Evolutionary conservation across 2,888 invertebrate species (phyloP), one percentile per base, ranked within the genome.

Genomic region (Ectropis crepuscularia): DNA sequence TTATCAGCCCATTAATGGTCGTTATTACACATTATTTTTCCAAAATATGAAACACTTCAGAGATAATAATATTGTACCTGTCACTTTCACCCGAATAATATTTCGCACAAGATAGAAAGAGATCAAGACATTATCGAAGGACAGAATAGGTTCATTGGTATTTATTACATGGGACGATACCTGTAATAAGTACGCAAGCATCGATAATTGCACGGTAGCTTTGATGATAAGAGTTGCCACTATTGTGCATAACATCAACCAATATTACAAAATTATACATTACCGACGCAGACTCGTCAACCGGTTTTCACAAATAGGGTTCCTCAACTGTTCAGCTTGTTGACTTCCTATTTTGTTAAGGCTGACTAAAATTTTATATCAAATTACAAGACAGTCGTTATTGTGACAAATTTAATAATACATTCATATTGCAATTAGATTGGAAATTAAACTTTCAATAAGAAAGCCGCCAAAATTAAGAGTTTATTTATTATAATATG

Each of bases 181-280:
- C 82, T 70, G 81, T 87, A 87, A 84, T 84, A 82, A 80, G 82
- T 75, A 77, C 55, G 73, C 71, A 75, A 75, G 74, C 73, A 81
- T 81, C 85, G 81, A 86, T 90, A 91, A 91, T 90, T 90, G 82
- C 74, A 88, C 81, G 81, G 86, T 85, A 85, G 86, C 80, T 55
- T 78, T 73, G 79, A 78, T 78, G 89, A 87, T 87, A 89, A 87
- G 78, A 80, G 82, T 80, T 85, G 79, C 80, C 84, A 86, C 90
- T 86, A 89, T 88, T 87, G 87, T 89, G 85, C 85, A 83, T 90
- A 90, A 90, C 90, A 82, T 86, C 82, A 82, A 80, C 79, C 86
- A 80, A 79, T 81, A 88, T 87, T 86, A 85, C 86, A 81, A 87
- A 90, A 91, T 90, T 90, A 90, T 85, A 87, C 77, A 79, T 82